A percentile compares a stretch with the other conserved stretches of the same genome.
phyloP scores from a whole-genome alignment of 1,140 invertebrate species.

The Philotrypesis tridentata region DNA sequence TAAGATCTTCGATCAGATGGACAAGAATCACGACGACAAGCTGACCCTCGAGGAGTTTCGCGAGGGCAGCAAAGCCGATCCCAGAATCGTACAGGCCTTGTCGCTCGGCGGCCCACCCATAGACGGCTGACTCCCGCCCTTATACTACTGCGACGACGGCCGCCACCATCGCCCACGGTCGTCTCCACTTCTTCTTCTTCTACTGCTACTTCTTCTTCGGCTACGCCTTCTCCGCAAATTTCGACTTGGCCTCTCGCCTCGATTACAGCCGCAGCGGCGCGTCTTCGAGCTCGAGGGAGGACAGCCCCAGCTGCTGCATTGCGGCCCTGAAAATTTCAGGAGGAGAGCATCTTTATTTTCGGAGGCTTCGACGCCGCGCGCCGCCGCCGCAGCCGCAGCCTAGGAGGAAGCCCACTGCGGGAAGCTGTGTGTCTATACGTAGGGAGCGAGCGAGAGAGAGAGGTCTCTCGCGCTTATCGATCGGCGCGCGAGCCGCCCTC shows the following conservation, averaged over 20 bases:
- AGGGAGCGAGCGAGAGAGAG: too few species aligned
- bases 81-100: constrained; percentile 97
- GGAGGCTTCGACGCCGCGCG: not conserved
- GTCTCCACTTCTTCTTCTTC: too few species aligned
- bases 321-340: not conserved
- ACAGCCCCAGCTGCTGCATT: not conserved
- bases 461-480: not conserved
- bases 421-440: not conserved
- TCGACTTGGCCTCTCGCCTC: too few species aligned
- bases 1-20: constrained; percentile 98
- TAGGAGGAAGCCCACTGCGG: not conserved
- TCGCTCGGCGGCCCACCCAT: constrained; percentile 79
- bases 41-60: constrained; percentile 98
- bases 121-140: constrained; percentile 29
- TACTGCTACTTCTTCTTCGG: too few species aligned
- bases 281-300: not conserved
- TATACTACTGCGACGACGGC: too few species aligned
- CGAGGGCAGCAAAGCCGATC: constrained; percentile 98
- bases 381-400: not conserved
- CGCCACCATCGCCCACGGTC: too few species aligned
- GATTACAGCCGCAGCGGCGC: too few species aligned
- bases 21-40: constrained; percentile 98
- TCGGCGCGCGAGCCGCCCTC: not conserved
- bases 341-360: not conserved
- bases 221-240: too few species aligned